Conservation (phyloP, 1,140 invertebrate species). For the Drosophila aff. region DNA sequence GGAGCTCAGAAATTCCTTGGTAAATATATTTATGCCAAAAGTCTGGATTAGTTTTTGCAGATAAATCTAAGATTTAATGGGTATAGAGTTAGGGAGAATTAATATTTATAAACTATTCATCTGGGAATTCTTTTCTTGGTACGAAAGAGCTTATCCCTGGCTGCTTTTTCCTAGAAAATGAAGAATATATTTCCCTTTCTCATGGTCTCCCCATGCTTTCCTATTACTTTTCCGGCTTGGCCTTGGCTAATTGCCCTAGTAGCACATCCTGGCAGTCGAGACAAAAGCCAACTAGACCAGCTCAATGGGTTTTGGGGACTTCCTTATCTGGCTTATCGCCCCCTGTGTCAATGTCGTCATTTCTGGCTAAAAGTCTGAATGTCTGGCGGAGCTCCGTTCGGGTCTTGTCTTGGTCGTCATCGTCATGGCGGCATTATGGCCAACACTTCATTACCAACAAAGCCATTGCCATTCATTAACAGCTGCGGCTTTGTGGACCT, state of each 20-base stretch:
- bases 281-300: slow-evolving; percentile 39
- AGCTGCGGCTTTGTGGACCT: slow-evolving; percentile 66
- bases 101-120: slow-evolving; percentile 10
- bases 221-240: slow-evolving; percentile 3
- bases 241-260: slow-evolving; percentile 48
- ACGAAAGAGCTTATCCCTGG: background rate
- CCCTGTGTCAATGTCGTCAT: slow-evolving; percentile 62
- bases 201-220: background rate
- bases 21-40: slow-evolving; percentile 5
- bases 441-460: slow-evolving; percentile 81
- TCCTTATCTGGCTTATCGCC: slow-evolving; percentile 68
- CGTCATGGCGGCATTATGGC: slow-evolving; percentile 65
- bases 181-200: background rate
- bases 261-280: slow-evolving; percentile 4
- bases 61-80: slow-evolving; percentile 1
- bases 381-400: slow-evolving; percentile 19
- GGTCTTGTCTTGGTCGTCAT: slow-evolving; percentile 37
- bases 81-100: background rate
- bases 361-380: slow-evolving; percentile 29
- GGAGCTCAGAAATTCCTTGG: background rate
- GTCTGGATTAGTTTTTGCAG: background rate
- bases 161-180: background rate
- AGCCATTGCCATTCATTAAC: slow-evolving; percentile 80
- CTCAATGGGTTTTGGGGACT: slow-evolving; percentile 18
- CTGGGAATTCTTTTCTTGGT: background rate